Percentiles rank a stretch among this genome's conserved stretches.
phyloP scores from a whole-genome alignment of 2,113 vertebrate genomes.

The Rafetus swinhoei region DNA sequence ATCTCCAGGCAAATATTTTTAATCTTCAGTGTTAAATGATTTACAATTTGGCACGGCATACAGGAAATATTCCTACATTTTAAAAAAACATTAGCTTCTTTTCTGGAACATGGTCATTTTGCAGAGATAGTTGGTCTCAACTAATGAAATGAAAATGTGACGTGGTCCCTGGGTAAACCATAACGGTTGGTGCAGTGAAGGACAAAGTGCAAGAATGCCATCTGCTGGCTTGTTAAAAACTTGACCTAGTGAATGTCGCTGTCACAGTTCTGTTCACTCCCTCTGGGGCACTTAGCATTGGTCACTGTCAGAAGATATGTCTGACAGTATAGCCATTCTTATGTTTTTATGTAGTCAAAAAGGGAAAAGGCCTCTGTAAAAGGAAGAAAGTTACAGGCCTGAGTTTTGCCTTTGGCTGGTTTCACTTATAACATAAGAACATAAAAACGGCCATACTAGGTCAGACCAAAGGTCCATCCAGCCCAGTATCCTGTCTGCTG shows the following conservation, averaged over 20 bases:
- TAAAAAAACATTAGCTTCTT: neutral
- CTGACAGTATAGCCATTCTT: too few relatives aligned
- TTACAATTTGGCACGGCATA: neutral
- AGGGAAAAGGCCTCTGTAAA: neutral
- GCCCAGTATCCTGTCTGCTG: too few relatives aligned
- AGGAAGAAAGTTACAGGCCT: neutral
- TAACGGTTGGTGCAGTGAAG: neutral
- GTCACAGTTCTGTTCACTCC: too few relatives aligned
- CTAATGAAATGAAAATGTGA: neutral
- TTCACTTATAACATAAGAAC: neutral
- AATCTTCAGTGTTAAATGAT: neutral
- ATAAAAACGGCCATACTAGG: too few relatives aligned
- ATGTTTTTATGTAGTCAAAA: neutral
- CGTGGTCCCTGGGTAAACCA: fast-evolving
- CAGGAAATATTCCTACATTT: neutral
- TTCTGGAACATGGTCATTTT: fast-evolving
- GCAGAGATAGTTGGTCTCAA: fast-evolving
- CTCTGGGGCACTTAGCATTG: too few relatives aligned
- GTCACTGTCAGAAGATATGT: too few relatives aligned
- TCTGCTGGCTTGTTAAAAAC: conserved; percentile 42
- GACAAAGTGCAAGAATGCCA: conserved; percentile 37
- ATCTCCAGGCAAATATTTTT: neutral
- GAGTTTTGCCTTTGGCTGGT: neutral
- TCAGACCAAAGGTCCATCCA: too few relatives aligned
- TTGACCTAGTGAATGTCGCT: neutral